Percentiles rank a stretch among this genome's conserved stretches.
phyloP scores from a whole-genome alignment of 2,797 vertebrate species.

The Chlorospingus semifuscus region DNA sequence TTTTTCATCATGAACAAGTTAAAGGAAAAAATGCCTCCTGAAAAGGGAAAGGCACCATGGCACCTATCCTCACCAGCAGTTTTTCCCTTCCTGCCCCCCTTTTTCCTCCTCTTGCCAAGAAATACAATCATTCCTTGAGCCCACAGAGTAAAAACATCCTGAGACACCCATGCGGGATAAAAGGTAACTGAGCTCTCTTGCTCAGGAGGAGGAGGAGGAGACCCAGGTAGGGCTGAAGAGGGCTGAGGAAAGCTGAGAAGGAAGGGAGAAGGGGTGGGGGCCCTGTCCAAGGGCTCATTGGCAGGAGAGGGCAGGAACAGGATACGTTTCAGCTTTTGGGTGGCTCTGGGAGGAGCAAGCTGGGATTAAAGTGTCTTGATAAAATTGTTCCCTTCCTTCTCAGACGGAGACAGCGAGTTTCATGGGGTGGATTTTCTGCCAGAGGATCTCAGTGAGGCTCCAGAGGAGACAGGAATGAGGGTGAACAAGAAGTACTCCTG shows the following conservation, averaged over 20 bases:
- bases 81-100: rapidly evolving
- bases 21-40: background rate
- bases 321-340: constrained; percentile 48
- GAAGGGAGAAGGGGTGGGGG: constrained; percentile 11
- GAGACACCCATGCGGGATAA: background rate
- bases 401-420: constrained; percentile 69
- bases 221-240: background rate
- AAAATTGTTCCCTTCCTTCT: constrained; percentile 24
- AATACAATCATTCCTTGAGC: background rate
- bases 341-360: constrained; percentile 56
- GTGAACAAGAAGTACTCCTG: constrained; percentile 82
- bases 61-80: background rate
- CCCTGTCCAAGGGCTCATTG: constrained; percentile 15
- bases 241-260: background rate
- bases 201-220: background rate
- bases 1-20: background rate
- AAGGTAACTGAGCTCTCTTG: background rate
- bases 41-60: background rate
- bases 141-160: background rate
- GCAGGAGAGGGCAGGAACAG: constrained; percentile 8
- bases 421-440: constrained; percentile 74
- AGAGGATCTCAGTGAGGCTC: constrained; percentile 49
- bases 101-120: background rate
- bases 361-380: constrained; percentile 8
- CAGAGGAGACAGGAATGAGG: constrained; percentile 75